phyloP scores from a whole-genome alignment of 2,113 vertebrate genomes.

The Bambusicola thoracicus region DNA sequence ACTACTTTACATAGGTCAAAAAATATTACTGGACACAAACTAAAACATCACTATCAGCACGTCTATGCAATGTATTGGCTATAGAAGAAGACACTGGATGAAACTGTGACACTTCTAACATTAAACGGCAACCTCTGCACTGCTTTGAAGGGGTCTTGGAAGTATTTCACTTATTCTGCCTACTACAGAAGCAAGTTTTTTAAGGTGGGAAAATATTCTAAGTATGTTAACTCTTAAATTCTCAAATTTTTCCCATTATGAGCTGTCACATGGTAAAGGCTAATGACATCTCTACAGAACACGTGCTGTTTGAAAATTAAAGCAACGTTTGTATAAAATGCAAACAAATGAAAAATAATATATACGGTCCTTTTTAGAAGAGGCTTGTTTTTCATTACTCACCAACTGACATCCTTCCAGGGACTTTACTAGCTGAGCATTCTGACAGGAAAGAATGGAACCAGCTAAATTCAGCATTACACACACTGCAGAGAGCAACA shows the following conservation, averaged over 20 bases:
- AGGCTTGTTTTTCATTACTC: conserved; percentile 73
- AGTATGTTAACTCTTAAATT: background rate
- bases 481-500: conserved; percentile 97
- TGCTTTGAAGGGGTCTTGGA: background rate
- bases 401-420: conserved; percentile 97
- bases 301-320: background rate
- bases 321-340: background rate
- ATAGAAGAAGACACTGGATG: background rate
- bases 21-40: background rate
- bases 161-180: background rate
- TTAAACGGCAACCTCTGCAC: background rate
- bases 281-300: background rate
- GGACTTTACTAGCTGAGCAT: conserved; percentile 94
- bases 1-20: background rate
- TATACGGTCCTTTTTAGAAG: background rate
- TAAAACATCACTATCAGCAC: background rate
- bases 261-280: background rate
- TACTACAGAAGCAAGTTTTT: background rate
- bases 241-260: background rate
- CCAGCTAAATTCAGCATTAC: conserved; percentile 98
- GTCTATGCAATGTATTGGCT: background rate
- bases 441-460: conserved; percentile 98
- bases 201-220: background rate
- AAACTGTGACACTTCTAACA: background rate
- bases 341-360: background rate